Base-by-base conservation (phyloP, 35 echinoderm and acorn worm species). In the Anneissia japonica region DNA sequence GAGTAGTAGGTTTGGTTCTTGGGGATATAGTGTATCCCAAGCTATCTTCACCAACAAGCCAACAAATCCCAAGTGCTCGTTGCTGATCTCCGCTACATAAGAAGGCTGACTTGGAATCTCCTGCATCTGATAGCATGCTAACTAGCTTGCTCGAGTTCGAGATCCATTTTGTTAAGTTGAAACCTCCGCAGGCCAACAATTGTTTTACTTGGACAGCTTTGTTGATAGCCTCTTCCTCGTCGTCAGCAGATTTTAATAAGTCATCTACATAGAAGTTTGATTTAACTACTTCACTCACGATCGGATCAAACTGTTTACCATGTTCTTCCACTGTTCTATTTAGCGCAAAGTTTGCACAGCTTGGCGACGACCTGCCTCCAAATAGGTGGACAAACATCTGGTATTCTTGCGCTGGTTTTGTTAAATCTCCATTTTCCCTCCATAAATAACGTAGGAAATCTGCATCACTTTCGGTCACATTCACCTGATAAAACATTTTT, bases 401-500 rank as follows among this genome's bases (percentile, higher is more conserved):
- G 76, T 35, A 77, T 35, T 34, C 36, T 26, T 75, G 26, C 9
- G 74, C 19, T 0, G 34, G 0, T 40, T 75, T 81, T 10, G 13
- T 51, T 3, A 46, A 9, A 74, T 88, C 86, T 32, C 86, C 86
- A 6, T 82, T 51, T 30, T 36, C 12, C 86, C 86, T 82, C 86
- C 86, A 88, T 1, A 88, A 11, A 46, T 79, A 88, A 6, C 76
- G 21, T 10, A 88, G 46, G 36, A 56, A 41, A 30, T 89, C 87
- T 1, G 79, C 34, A 75, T 83, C 79, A 4, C 30, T 23, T 2
- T 34, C n/a, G 37, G 4, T 33, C 10, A 88, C 86, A 38, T 77
- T 81, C 35, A 88, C 86, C 34, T 87, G 85, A 30, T 87, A 77
- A 39, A 87, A 87, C 85, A 75, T 86, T 19, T 28, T 31, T 38